phyloP scores from a whole-genome alignment of 1,140 invertebrate genomes.

The Drosophila repleta region DNA sequence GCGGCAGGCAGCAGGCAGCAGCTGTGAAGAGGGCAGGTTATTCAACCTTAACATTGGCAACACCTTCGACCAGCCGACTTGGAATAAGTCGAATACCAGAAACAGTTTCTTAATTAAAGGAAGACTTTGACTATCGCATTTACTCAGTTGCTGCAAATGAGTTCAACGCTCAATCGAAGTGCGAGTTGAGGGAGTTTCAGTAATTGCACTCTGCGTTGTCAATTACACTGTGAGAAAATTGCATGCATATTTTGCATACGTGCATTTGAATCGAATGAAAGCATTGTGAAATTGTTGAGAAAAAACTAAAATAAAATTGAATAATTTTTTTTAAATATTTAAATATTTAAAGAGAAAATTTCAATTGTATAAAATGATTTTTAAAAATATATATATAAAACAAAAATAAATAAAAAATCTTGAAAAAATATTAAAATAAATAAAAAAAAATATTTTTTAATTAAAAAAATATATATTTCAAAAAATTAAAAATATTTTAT shows the following conservation, averaged over 20 bases:
- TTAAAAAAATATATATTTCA: too few species aligned
- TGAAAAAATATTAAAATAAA: too few species aligned
- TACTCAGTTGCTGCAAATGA: slow-evolving; percentile 12
- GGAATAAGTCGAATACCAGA: slow-evolving; percentile 1
- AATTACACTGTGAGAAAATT: slow-evolving; percentile 9
- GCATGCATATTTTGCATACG: neutral
- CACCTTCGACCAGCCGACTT: slow-evolving; percentile 5
- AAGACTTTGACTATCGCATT: slow-evolving; percentile 11
- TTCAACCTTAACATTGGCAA: slow-evolving; percentile 56
- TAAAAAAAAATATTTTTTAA: too few species aligned
- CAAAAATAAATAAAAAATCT: neutral
- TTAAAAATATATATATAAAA: neutral
- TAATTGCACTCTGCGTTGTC: neutral
- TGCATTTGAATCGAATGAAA: neutral
- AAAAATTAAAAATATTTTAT: too few species aligned
- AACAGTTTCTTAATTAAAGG: slow-evolving; percentile 22
- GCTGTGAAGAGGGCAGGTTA: slow-evolving; percentile 49
- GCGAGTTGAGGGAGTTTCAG: neutral
- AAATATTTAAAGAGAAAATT: neutral
- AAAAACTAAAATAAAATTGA: neutral
- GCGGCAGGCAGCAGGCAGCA: slow-evolving; percentile 11
- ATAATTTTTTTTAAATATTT: neutral
- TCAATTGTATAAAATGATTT: too few species aligned
- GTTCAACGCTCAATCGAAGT: neutral
- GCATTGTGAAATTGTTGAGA: neutral